Percentiles rank a stretch among this genome's conserved stretches.
These are phyloP conservation scores for Chroicocephalus ridibundus DNA, from an alignment of 2,113 vertebrate species.

Conservation along the genomic window DNA sequence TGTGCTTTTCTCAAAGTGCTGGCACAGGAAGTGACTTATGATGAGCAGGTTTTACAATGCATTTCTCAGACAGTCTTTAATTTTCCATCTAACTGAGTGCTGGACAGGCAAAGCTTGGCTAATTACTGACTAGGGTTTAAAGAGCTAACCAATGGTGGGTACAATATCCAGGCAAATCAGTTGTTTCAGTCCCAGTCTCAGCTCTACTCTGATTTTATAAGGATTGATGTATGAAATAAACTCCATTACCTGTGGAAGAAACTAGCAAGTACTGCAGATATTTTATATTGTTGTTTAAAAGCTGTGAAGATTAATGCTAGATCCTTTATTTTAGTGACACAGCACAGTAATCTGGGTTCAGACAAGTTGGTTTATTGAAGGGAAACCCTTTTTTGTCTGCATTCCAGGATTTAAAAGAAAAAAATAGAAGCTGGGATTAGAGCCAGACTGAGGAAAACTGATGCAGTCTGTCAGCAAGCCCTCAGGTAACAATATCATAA, in stretches of 20 bases:
- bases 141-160: background rate
- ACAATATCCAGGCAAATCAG: background rate
- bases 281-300: conserved; percentile 27
- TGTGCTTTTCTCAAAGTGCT: background rate
- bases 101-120: background rate
- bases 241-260: conserved; percentile 30
- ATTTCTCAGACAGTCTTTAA: background rate
- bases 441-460: conserved; percentile 67
- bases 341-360: conserved; percentile 67
- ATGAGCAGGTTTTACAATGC: background rate
- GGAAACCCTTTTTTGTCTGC: conserved; percentile 68
- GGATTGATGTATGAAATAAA: background rate
- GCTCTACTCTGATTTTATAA: background rate
- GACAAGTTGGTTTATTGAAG: conserved; percentile 69
- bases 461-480: conserved; percentile 76
- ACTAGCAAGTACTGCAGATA: conserved; percentile 8
- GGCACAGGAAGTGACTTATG: background rate
- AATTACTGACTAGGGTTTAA: background rate
- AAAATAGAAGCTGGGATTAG: conserved; percentile 55
- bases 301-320: conserved; percentile 14
- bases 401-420: conserved; percentile 74
- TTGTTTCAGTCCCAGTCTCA: background rate
- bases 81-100: background rate
- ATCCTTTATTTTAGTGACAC: conserved; percentile 27
- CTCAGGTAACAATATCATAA: conserved; percentile 78